Evolutionary conservation across 2,797 vertebrate genomes (phyloP), one percentile per base, ranked within the genome.

Genomic region (Falco novaeseelandiae): DNA sequence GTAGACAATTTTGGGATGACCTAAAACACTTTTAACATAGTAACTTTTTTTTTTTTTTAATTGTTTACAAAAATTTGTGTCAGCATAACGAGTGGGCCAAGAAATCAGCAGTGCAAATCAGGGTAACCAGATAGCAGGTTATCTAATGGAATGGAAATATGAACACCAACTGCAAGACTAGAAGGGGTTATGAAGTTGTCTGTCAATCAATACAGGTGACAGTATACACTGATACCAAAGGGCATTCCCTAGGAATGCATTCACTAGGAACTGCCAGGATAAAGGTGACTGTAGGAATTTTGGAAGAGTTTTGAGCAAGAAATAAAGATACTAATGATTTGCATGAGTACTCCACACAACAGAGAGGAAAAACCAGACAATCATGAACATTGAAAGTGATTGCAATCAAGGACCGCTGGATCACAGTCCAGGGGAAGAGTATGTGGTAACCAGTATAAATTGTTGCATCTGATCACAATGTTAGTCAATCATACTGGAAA

Each of bases 91-190:
- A 58, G 13, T 17, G 21, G 77, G 20, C 25, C 62, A 93, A 65
- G 61, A 87, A 90, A 89, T 76, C 77, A 92, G 21, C 38, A 77
- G 77, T 80, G 74, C n/a, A 92, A 87, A 95, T 74, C 76, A 94
- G 65, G 32, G 54, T 52, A 94, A 81, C 25, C 38, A 66, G 69
- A 83, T 90, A 91, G 20, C 4, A 21, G 27, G 4, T 76, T 93
- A 84, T 89, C 70, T 93, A 40, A 38, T 57, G 71, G n/a, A 94
- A 89, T 80, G 86, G 66, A 79, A 90, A 84, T 70, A 87, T 18
- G 30, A 66, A 20, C 34, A 89, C 44, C 34, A 87, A 18, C 55
- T 89, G 40, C 67, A 73, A 48, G 66, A 23, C 46, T 62, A 14
- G 51, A 79, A 74, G 25, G 7, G 6, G 9, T 66, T 88, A 32